Conservation (phyloP, 2,797 vertebrate genomes). For the Poecilia velifera region DNA sequence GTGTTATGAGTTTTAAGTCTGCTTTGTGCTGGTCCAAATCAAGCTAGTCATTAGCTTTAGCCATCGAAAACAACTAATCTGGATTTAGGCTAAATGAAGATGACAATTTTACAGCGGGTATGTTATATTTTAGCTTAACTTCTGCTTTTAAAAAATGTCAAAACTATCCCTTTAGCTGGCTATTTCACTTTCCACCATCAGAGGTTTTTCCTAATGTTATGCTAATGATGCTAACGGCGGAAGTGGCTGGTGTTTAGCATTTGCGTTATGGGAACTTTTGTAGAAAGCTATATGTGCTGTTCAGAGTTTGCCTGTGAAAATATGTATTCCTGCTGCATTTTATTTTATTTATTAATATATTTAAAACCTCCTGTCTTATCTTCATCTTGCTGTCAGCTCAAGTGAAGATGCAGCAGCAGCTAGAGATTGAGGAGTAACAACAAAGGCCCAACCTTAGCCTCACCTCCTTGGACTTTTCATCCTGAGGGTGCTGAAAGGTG, state of each 20-base stretch:
- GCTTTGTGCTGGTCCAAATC: neutral
- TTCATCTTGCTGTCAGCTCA: conserved; percentile 17
- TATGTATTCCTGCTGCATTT: neutral
- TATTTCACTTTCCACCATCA: neutral
- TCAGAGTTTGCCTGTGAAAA: neutral
- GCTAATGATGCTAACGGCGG: neutral
- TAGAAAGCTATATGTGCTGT: neutral
- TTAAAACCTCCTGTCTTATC: neutral
- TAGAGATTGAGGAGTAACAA: conserved; percentile 26
- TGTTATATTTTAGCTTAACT: neutral
- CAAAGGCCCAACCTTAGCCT: conserved; percentile 35
- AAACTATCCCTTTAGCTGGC: neutral
- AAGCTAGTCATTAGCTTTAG: neutral
- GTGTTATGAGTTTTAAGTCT: neutral
- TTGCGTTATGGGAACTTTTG: neutral
- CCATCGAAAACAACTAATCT: neutral
- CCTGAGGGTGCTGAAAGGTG: conserved; percentile 55
- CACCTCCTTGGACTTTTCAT: conserved; percentile 49
- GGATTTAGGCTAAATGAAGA: neutral
- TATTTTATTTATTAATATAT: neutral
- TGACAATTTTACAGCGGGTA: neutral
- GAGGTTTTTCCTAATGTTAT: neutral
- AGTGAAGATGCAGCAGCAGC: conserved; percentile 38
- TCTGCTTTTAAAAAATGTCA: neutral
- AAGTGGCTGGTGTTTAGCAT: neutral